Base-by-base conservation (phyloP, 2,797 vertebrate genomes). In the Enteromius mattozi region DNA sequence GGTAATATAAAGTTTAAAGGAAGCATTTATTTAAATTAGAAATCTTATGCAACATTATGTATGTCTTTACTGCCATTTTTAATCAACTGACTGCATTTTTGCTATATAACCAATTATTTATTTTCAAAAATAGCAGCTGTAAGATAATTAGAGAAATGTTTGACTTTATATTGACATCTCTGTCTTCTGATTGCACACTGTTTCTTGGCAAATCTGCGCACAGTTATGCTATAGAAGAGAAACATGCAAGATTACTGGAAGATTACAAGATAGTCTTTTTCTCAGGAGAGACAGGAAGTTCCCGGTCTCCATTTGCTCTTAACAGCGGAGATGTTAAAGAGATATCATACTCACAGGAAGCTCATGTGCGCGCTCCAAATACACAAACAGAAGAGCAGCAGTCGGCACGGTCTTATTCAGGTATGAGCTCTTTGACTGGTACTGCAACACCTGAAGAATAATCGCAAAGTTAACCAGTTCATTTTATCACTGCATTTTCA, bases 321-420 rank as follows among this genome's bases (percentile, higher is more conserved):
- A 76, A 35, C 1, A 35, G 30, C 63, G 49, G 6, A 35, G 61
- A 54, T 54, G n/a, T 51, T 80, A 54, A 6, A 40, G 42, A 82
- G 30, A 49, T 13, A 6, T 19, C 76, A 71, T 4, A 92, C 97
- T 96, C 91, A 99, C 97, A 54, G 95, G 96, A 88, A 98, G 92
- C 4, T 93, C 90, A 14, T 95, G 89, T 0, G 96, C 97, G 10
- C 94, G 93, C 79, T 97, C 97, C 21, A 99, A 79, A 30, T 94
- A 97, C 65, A 99, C 92, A 7, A 96, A 97, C 33, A 99, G 92
- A 0, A 98, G 91, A 2, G 94, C 96, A 0, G 95, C 94, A 0
- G 97, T 95, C 72, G 97, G 95, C 7, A 97, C 91, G 0, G 92
- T 90, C 42, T 96, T 97, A 86, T 97, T 96, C 61, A 94, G 90